Evolutionary conservation across 1,140 invertebrate genomes (phyloP), one percentile per base, ranked within the genome.

Genomic region (Glossosoma conforme): DNA sequence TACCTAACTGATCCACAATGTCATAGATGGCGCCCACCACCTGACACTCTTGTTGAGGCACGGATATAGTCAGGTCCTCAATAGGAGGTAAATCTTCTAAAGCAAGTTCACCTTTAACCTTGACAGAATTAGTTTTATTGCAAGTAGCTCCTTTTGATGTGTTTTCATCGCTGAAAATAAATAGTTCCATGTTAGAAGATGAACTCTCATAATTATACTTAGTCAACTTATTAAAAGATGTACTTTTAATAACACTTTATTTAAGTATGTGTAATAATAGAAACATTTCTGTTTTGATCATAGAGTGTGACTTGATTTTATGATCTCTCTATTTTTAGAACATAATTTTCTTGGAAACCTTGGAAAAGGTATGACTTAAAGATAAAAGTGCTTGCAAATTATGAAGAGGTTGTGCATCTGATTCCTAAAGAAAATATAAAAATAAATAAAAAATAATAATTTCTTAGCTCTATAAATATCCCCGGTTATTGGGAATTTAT

Each of bases 81-180:
- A 93, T 87, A 0, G 87, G 87, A 2, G 89, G 89, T 33, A 93
- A 71, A 60, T 91, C 83, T 63, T 86, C 80, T 11, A 84, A 48
- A 3, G 62, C 66, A 10, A 75, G 50, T 49, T 75, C 72, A 10
- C 72, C 72, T 38, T 63, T 66, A 2, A 71, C 70, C 50, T 68
- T 59, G 2, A 53, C 15, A n/a, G 52, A 25, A 17, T 38, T 35
- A 41, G 18, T 37, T 21, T 49, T 55, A 14, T 32, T 45, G 10
- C 13, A 8, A 8, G 33, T 20, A 3, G 32, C 14, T 14, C 22
- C 37, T 15, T 44, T 50, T 2, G 42, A 36, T 21, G 41, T 49
- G 32, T 41, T 43, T 37, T 37, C 46, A 40, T 41, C 43, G 41
- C 38, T 47, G 11, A 35, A 43, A 44, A 19, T 22, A 46, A 35